A percentile compares a stretch with the other conserved stretches of the same genome.
Evolutionary conservation across 2,113 vertebrate species (phyloP).

Genomic region (Anarhynchus alexandrinus): DNA sequence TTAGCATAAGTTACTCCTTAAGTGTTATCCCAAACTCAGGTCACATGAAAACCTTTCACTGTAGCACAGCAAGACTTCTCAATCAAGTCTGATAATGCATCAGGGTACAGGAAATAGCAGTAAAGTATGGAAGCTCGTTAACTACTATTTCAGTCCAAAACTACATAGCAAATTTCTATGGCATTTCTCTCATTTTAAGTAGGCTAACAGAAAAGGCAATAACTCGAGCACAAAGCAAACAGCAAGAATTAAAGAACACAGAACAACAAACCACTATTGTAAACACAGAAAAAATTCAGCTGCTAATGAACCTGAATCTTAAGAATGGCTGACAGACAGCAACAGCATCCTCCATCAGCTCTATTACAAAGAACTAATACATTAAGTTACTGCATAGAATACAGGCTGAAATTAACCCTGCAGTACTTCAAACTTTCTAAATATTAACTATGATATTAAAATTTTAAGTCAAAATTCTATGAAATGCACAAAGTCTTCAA

Average conservation of each 20-base stretch:
- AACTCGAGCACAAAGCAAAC: background rate
- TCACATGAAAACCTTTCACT: background rate
- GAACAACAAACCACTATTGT: fast-evolving
- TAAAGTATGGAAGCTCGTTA: background rate
- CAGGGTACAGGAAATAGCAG: background rate
- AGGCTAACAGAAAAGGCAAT: background rate
- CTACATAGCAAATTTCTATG: background rate
- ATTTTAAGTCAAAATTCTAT: background rate
- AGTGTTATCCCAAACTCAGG: background rate
- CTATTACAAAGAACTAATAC: background rate
- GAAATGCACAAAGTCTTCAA: background rate
- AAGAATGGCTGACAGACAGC: background rate
- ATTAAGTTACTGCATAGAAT: background rate
- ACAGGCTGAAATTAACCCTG: background rate
- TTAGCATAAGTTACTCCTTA: background rate
- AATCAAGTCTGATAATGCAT: background rate
- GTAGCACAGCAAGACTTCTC: background rate
- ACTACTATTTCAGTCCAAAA: background rate
- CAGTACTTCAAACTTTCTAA: background rate
- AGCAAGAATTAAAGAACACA: background rate
- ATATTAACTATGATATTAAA: background rate
- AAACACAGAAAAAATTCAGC: background rate
- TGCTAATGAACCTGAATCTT: background rate
- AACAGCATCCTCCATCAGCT: background rate
- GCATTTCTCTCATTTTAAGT: background rate